These are phyloP conservation scores for Arctocebus calabarensis DNA, from an alignment of 2,797 vertebrate species.

Conservation along the genomic window DNA sequence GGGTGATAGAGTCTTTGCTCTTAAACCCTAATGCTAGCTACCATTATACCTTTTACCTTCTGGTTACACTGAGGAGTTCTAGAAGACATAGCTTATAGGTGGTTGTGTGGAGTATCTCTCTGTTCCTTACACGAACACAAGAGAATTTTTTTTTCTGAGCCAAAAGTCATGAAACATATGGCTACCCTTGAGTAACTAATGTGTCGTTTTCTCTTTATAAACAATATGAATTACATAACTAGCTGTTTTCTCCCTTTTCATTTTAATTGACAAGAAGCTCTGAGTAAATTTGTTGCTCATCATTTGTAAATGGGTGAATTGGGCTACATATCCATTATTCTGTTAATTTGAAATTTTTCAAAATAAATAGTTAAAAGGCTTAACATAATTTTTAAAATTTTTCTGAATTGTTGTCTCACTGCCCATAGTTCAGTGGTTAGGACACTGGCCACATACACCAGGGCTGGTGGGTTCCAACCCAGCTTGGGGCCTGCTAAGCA, in stretches of 20 bases:
- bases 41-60: neutral
- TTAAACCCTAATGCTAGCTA: neutral
- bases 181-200: conserved; percentile 7
- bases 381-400: neutral
- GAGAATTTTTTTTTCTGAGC: neutral
- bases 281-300: conserved; percentile 10
- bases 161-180: neutral
- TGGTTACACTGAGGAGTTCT: neutral
- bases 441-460: too few species aligned
- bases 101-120: neutral
- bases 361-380: neutral
- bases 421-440: too few species aligned
- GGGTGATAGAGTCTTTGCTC: neutral
- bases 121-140: conserved; percentile 11
- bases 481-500: too few species aligned
- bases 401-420: neutral
- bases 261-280: conserved; percentile 8
- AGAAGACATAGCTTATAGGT: neutral
- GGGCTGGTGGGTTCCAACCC: too few species aligned
- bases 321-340: neutral
- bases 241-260: neutral
- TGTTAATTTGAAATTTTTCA: conserved; percentile 39
- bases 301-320: conserved; percentile 28
- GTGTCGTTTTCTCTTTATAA: conserved; percentile 25
- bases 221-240: conserved; percentile 39